A percentile compares a stretch with the other conserved stretches of the same genome.
Evolutionary conservation across 1,140 invertebrate genomes (phyloP).

Genomic region (Megalopta genalis): DNA sequence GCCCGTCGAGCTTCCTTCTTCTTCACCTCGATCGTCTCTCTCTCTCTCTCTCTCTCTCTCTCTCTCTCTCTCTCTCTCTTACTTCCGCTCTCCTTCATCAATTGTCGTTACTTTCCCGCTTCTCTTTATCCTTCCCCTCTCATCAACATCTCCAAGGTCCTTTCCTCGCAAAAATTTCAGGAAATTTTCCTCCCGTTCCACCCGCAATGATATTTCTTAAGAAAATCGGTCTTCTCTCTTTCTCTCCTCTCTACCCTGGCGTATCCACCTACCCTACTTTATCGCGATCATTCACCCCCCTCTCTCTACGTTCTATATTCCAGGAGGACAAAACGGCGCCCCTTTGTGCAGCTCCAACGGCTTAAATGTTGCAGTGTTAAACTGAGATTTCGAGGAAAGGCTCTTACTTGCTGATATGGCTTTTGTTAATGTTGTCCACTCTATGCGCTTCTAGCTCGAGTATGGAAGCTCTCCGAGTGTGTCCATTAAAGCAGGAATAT

Average conservation of each 20-base stretch:
- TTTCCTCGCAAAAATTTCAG: slow-evolving; percentile 33
- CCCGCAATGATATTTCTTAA: slow-evolving; percentile 8
- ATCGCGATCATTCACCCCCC: background rate
- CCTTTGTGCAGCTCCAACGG: background rate
- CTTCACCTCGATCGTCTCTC: slow-evolving; percentile 36
- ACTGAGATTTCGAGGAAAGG: background rate
- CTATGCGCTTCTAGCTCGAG: background rate
- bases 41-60: slow-evolving; percentile 34
- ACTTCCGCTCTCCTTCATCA: slow-evolving; percentile 21
- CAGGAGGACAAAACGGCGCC: background rate
- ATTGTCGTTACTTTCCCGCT: slow-evolving; percentile 1
- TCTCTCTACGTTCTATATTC: background rate
- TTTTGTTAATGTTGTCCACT: background rate
- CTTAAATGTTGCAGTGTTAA: background rate
- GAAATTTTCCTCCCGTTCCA: slow-evolving; percentile 34
- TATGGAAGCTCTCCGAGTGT: background rate
- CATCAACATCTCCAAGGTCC: slow-evolving; percentile 12
- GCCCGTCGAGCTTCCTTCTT: slow-evolving; percentile 41
- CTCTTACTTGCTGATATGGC: no score
- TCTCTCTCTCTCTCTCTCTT: no score
- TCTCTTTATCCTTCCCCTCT: slow-evolving; percentile 3
- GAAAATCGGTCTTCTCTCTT: slow-evolving; percentile 1
- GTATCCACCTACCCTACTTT: background rate
- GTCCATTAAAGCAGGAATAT: no score
- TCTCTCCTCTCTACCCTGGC: background rate